phyloP scores from a whole-genome alignment of 2,797 vertebrate genomes.

The Protosalanx chinensis region DNA sequence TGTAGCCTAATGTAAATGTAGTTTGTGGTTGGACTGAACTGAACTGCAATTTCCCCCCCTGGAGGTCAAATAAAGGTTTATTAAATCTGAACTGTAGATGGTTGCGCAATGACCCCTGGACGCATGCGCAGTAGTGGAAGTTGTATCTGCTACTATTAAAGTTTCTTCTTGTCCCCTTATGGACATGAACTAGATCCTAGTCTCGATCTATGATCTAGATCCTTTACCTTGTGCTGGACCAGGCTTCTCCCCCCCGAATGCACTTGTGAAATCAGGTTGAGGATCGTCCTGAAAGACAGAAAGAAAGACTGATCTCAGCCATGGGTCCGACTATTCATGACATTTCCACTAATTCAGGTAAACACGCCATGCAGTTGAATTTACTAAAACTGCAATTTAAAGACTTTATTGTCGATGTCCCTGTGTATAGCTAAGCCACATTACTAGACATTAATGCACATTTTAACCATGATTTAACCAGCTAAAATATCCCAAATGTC shows the following conservation, averaged over 20 bases:
- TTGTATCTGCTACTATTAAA: neutral
- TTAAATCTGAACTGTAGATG: neutral
- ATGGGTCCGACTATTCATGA: conserved; percentile 38
- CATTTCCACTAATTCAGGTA: conserved; percentile 26
- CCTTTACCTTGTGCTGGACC: neutral
- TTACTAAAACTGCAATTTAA: neutral
- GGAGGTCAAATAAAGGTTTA: too few species aligned
- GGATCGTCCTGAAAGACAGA: neutral
- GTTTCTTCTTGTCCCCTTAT: neutral
- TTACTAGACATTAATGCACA: too few species aligned
- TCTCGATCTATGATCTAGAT: neutral
- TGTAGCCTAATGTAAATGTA: neutral
- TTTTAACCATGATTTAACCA: too few species aligned
- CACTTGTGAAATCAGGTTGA: neutral
- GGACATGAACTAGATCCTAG: neutral
- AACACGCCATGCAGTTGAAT: neutral
- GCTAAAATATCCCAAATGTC: too few species aligned
- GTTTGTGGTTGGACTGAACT: neutral
- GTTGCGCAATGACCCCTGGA: neutral
- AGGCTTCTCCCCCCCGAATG: neutral
- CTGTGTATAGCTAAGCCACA: too few species aligned
- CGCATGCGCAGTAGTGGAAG: conserved; percentile 17
- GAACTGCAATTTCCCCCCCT: neutral
- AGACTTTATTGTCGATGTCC: too few species aligned
- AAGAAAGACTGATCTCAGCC: neutral